Evolutionary conservation across 2,113 vertebrate genomes (phyloP).

Genomic region (Dipodomys stephensi): DNA sequence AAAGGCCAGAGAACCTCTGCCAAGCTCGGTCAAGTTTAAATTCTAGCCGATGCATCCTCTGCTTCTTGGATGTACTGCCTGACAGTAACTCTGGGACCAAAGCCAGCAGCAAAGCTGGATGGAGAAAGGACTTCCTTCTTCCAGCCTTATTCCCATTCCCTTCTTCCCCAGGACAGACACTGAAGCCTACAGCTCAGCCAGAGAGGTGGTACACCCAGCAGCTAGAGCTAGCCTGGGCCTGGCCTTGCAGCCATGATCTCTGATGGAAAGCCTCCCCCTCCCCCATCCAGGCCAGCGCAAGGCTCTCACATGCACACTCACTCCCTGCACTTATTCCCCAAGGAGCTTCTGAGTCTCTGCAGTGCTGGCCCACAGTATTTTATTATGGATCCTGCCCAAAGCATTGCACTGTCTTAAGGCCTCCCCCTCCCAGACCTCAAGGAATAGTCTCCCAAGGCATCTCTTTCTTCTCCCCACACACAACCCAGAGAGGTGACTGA

Average conservation of each 20-base stretch:
- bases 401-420: not conserved
- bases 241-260: not conserved
- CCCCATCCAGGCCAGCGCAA: not conserved
- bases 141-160: conserved; percentile 36
- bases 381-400: not conserved
- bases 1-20: not conserved
- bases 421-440: not conserved
- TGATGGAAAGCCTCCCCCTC: not conserved
- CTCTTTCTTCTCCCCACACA: not conserved
- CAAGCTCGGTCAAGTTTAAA: conserved; percentile 36
- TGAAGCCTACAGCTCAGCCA: not conserved
- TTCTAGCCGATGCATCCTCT: conserved; percentile 36
- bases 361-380: not conserved
- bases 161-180: not conserved
- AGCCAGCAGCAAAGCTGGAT: not conserved
- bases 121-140: conserved; percentile 38
- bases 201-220: not conserved
- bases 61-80: not conserved
- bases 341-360: not conserved
- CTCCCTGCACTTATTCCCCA: not conserved
- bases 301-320: not conserved
- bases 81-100: conserved; percentile 32
- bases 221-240: not conserved
- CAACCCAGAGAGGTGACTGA: not conserved
- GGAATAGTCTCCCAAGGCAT: not conserved